Evolutionary conservation across 2,888 invertebrate species (phyloP), one percentile per base, ranked within the genome.

Genomic region (Perithous albicinctus): DNA sequence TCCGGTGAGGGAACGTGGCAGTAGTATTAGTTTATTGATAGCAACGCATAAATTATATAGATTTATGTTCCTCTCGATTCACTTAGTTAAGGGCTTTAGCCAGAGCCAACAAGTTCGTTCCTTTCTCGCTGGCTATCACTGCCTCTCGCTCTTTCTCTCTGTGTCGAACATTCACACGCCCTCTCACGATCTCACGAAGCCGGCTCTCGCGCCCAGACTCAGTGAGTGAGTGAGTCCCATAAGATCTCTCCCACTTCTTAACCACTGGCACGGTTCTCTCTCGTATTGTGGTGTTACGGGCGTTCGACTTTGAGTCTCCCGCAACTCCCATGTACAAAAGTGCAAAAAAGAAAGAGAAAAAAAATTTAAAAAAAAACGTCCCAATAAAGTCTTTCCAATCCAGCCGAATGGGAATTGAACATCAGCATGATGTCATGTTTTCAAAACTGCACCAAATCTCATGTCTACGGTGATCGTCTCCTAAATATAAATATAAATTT

Each of bases 161-260:
- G 51, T 78, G 66, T 78, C 82, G 75, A 82, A 82, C 80, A 84
- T 84, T 85, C 85, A 83, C 85, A 84, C 84, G 84, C 85, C 85
- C 85, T 84, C 85, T 84, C 84, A 84, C 83, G 85, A 85, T 83
- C 84, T 85, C 84, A 64, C 78, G 75, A 67, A 66, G 35, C 63
- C 43, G 41, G 46, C 66, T 75, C 75, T 70, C 61, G 26, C 54
- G 41, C 20, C 41, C 70, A 72, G 46, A 54, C 38, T 74, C 66
- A 23, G 41, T 26, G 66, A 66, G 67, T 35, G 70, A 64, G 78
- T 35, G 70, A 59, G 26, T 64, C 66, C 20, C 75, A 61, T 78
- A 75, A 82, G 77, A 77, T 70, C 43, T 70, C 43, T 75, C 38
- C 59, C 59, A 59, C 72, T 54, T 41, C 15, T 67, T 15, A 35